Evolutionary conservation across 2,113 vertebrate species (phyloP).

Genomic region (Narcine bancroftii): DNA sequence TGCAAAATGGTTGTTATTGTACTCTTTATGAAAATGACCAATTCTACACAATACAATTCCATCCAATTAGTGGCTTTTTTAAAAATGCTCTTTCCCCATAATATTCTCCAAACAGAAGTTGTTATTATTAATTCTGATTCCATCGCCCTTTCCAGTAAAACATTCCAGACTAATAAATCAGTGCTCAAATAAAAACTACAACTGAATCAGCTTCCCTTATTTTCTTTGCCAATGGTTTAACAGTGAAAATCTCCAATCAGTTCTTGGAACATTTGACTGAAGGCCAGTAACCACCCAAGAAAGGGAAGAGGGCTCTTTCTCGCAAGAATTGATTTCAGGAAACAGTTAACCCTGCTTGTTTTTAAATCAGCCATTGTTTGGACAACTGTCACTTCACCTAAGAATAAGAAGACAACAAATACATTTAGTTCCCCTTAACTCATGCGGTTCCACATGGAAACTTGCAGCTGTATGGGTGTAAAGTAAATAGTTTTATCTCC

Average conservation of each 20-base stretch:
- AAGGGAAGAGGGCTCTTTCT: not conserved
- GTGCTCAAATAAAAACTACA: not conserved
- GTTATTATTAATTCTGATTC: not conserved
- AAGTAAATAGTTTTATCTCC: too few species aligned
- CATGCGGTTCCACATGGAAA: not conserved
- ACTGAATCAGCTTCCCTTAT: not conserved
- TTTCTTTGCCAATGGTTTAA: not conserved
- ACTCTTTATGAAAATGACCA: too few species aligned
- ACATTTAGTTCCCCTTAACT: not conserved
- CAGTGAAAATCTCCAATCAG: not conserved
- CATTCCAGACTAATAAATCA: not conserved
- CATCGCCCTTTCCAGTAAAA: not conserved
- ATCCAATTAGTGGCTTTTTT: not conserved
- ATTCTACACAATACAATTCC: not conserved
- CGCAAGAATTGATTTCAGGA: not conserved
- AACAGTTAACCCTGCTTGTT: not conserved
- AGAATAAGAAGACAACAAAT: not conserved
- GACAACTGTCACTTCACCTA: not conserved
- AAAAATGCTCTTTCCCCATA: not conserved
- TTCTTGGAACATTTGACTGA: not conserved
- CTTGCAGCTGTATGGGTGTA: not conserved
- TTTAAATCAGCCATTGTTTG: not conserved
- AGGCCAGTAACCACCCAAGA: constrained; percentile 12
- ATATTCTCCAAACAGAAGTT: not conserved
- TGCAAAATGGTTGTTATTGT: too few species aligned